A percentile compares a stretch with the other conserved stretches of the same genome.
Evolutionary conservation across 2,797 vertebrate genomes (phyloP).

Genomic region (Carapus acus): DNA sequence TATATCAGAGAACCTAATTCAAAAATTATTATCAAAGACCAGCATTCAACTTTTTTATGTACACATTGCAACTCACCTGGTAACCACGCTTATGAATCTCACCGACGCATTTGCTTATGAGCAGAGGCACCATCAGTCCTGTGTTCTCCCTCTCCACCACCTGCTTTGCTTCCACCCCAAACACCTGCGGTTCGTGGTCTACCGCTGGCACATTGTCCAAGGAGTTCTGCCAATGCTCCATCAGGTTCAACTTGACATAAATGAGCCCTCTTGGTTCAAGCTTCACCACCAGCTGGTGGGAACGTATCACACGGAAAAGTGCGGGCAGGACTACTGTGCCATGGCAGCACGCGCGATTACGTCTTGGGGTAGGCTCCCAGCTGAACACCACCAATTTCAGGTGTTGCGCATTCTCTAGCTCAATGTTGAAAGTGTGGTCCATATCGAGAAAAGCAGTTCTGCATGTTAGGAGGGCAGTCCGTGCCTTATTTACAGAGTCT

Average conservation of each 20-base stretch:
- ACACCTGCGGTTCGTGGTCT: slow-evolving; percentile 79
- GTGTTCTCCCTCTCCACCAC: slow-evolving; percentile 88
- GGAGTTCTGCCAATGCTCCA: slow-evolving; percentile 96
- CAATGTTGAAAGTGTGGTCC: slow-evolving; percentile 98
- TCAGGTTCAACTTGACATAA: slow-evolving; percentile 92
- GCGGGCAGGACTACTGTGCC: slow-evolving; percentile 88
- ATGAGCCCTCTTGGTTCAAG: slow-evolving; percentile 94
- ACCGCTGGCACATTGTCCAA: slow-evolving; percentile 72
- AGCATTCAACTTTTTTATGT: too few relatives aligned
- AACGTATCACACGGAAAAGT: slow-evolving; percentile 86
- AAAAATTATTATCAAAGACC: not conserved
- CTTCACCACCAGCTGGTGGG: slow-evolving; percentile 89
- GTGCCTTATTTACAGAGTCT: slow-evolving; percentile 94
- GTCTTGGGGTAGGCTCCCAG: slow-evolving; percentile 88
- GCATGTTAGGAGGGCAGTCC: slow-evolving; percentile 92
- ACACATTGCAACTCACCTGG: slow-evolving; percentile 84
- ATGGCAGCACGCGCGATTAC: slow-evolving; percentile 90
- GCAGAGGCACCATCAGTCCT: slow-evolving; percentile 86
- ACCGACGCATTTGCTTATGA: slow-evolving; percentile 90
- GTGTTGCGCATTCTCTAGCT: slow-evolving; percentile 96
- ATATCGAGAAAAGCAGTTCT: slow-evolving; percentile 90
- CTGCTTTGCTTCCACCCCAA: slow-evolving; percentile 85
- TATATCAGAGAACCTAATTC: not conserved
- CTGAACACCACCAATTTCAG: slow-evolving; percentile 96
- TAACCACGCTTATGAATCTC: slow-evolving; percentile 97